Percentiles rank a stretch among this genome's conserved stretches.
Conservation (phyloP, 2,113 vertebrate species). For the Passer domesticus region DNA sequence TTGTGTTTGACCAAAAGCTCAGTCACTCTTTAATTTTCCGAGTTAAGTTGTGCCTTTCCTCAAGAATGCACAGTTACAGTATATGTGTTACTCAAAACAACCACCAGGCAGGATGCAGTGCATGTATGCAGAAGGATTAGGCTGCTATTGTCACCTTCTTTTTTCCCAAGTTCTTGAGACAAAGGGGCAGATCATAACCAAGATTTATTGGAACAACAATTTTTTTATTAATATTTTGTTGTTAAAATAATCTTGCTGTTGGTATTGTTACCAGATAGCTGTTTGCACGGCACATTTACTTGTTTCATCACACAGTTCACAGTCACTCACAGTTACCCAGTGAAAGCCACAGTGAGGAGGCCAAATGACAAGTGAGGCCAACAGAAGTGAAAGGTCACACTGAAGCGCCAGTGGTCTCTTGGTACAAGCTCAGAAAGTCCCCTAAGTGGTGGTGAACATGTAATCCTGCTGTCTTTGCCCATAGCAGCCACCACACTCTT, state of each 20-base stretch:
- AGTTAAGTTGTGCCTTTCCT: background rate
- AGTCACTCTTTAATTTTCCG: background rate
- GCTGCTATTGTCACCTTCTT: background rate
- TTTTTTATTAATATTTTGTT: background rate
- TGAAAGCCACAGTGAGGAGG: background rate
- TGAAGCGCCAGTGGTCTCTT: background rate
- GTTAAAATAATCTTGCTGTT: background rate
- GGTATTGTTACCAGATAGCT: background rate
- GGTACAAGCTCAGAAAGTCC: background rate
- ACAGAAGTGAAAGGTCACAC: background rate
- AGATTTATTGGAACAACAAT: background rate
- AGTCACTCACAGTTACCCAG: background rate
- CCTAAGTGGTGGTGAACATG: background rate
- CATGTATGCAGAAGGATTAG: background rate
- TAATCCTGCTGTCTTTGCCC: background rate
- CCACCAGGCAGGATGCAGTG: background rate
- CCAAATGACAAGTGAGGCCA: background rate
- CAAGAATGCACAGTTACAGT: background rate
- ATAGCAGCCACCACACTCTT: background rate
- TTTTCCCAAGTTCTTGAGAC: background rate
- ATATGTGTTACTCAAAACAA: background rate
- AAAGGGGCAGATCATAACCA: background rate
- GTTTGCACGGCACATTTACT: background rate
- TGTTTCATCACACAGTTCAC: background rate
- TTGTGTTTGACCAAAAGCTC: background rate